Evolutionary conservation across 2,888 invertebrate species (phyloP), one percentile per base, ranked within the genome.

Genomic region (Troides aeacus): DNA sequence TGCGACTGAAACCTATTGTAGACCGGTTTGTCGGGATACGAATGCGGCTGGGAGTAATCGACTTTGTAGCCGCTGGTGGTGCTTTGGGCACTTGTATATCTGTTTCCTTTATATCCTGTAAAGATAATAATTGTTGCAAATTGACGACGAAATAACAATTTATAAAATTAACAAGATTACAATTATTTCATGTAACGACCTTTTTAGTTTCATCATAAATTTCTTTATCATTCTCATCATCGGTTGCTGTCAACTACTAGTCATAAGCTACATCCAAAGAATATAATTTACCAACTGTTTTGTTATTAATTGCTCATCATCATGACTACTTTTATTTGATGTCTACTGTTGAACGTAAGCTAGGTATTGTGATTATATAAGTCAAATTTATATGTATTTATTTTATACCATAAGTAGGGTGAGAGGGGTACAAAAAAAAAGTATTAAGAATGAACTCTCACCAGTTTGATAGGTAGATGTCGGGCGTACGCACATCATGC

Each of bases 401-500:
- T 2, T 46, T 46, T 46, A 46, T 46, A 46, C 3, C 4, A 46
- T 12, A 1, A 15, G 42, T 46, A 46, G 4, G 8, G 50, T 50
- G 8, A 50, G 12, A 50, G 7, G 50, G 18, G 10, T 6, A 21
- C n/a, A 7, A 15, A 10, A 12, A 46, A 42, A 15, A 46, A 0
- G 15, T 12, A 3, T 46, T 15, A 46, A 46, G 46, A 15, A 46
- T 46, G 46, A 46, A 46, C 15, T 46, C 81, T 81, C 72, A 89
- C 91, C 88, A 70, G 86, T 80, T 73, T 87, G 84, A 73, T 87
- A 88, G 71, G 85, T 75, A 42, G 82, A 84, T 46, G 85, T 85
- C 0, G 94, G 94, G 72, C 94, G 91, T 0, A 97, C 96, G 83
- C 98, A 98, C 95, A 98, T 97, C 98, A 98, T 98, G 61, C 98